These are phyloP conservation scores for Telmatochromis sp. DNA, from an alignment of 2,113 vertebrate genomes.

Conservation along the genomic window DNA sequence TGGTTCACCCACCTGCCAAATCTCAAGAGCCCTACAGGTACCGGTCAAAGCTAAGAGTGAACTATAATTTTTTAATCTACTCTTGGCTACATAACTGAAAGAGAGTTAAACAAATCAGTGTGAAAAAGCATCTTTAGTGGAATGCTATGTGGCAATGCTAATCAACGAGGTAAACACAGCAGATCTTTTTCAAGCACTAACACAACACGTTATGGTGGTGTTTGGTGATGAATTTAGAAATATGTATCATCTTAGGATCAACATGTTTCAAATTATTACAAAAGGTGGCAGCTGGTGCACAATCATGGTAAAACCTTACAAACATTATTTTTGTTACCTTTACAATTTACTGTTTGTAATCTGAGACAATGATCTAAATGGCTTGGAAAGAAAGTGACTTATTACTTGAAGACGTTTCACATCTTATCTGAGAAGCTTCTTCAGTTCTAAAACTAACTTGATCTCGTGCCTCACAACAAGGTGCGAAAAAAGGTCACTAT, in stretches of 20 bases:
- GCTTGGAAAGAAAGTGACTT: not conserved
- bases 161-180: not conserved
- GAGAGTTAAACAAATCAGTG: not conserved
- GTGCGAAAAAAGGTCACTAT: not conserved
- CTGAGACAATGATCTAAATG: not conserved
- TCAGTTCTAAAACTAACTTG: not conserved
- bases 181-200: not conserved
- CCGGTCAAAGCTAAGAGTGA: not conserved
- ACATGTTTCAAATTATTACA: not conserved
- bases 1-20: not conserved
- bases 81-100: not conserved
- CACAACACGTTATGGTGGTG: not conserved
- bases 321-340: not conserved
- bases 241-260: not conserved
- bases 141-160: not conserved
- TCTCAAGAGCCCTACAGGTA: not conserved
- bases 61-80: not conserved
- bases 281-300: not conserved
- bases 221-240: not conserved
- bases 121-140: not conserved
- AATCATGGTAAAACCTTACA: not conserved
- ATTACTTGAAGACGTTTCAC: not conserved
- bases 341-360: not conserved
- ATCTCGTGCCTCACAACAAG: not conserved
- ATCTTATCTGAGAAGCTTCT: not conserved